These are phyloP conservation scores for Pluvianellus socialis DNA, from an alignment of 2,113 vertebrate species.

Conservation along the genomic window DNA sequence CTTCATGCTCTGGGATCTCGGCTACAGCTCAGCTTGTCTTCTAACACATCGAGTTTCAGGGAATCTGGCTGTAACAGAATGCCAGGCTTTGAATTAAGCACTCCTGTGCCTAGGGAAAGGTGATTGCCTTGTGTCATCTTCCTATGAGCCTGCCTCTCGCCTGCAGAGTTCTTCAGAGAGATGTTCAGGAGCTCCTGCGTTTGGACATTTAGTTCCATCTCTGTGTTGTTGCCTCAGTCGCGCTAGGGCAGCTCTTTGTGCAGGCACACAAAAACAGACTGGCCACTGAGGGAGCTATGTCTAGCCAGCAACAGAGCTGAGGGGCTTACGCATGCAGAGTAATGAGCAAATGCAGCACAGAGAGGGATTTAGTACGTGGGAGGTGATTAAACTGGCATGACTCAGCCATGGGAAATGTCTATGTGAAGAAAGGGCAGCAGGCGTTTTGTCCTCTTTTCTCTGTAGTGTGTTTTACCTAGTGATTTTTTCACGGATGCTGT, in stretches of 20 bases:
- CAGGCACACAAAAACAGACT: not conserved
- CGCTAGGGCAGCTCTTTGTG: not conserved
- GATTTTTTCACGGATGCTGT: not conserved
- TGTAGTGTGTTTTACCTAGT: not conserved
- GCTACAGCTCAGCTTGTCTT: not conserved
- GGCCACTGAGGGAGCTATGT: not conserved
- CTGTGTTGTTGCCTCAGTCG: accelerated
- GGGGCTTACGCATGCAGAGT: not conserved
- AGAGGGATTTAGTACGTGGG: not conserved
- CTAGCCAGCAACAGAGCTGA: not conserved
- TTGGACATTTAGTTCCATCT: not conserved
- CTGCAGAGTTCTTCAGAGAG: not conserved
- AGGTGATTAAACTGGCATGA: constrained; percentile 11
- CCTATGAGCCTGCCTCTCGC: accelerated
- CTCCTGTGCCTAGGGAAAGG: not conserved
- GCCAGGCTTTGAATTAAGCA: not conserved
- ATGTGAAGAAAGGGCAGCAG: not conserved
- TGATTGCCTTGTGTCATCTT: not conserved
- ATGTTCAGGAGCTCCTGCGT: not conserved
- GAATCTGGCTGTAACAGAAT: not conserved
- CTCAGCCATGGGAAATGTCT: not conserved
- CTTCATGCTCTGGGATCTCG: not conserved
- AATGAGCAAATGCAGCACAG: not conserved
- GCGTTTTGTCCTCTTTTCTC: not conserved
- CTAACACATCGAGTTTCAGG: not conserved